Base-by-base conservation (phyloP, 2,113 vertebrate genomes). In the Passer montanus region DNA sequence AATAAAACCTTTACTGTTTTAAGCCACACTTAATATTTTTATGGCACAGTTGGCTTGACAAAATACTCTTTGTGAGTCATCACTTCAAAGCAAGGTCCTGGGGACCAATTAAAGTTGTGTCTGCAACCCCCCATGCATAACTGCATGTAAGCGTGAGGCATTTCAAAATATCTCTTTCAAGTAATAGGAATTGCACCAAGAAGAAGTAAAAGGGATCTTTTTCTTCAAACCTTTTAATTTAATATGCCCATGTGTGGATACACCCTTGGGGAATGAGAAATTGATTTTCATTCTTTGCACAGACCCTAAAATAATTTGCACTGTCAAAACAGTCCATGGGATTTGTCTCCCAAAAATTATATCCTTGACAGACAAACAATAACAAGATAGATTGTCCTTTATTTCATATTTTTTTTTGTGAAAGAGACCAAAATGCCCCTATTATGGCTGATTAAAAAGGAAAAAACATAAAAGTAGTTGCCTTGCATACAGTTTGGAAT, bases 21-120 rank as follows among this genome's bases (percentile, higher is more conserved):
- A 97, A 98, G 96, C 96, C 96, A 97, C 94, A 97, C 95, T 97
- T 98, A 97, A 90, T 96, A 97, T 97, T 98, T 98, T 98, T 98
- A 98, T 13, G 87, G 95, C 79, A 94, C 94, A 88, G 87, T 97
- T 97, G 96, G 95, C 89, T 95, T 97, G 95, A 97, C 97, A 97
- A 96, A 98, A 96, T 97, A 86, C 68, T 97, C 96, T 97, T 96
- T 98, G 94, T 98, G 97, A 98, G 97, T 98, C 97, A 96, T 95
- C 88, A 88, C 97, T 98, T 98, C 97, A 98, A 98, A 98, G 97
- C 62, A 84, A 96, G 87, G 95, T 96, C 91, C 97, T 96, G 50
- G 97, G 91, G 95, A 95, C 96, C 97, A 97, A 95, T 96, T 97
- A 97, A 97, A 96, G 81, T 73, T 52, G 66, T 86, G 95, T 94